Conservation (phyloP, 2,113 vertebrate genomes). For the Odocoileus hemionus region DNA sequence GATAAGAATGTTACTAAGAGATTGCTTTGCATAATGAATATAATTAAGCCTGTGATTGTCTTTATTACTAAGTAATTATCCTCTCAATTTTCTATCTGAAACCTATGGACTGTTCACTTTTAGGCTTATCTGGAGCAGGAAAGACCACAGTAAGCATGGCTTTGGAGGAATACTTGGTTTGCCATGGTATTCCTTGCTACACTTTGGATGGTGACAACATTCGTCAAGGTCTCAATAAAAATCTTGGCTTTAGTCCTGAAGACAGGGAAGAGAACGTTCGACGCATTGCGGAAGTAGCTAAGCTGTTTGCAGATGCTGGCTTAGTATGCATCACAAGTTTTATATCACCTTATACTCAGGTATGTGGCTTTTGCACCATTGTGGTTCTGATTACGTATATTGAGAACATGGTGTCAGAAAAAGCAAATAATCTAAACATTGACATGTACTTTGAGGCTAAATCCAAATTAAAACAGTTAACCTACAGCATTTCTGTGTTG, state of each 20-base stretch:
- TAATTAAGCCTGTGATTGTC: background rate
- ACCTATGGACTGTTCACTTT: background rate
- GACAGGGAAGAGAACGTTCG: constrained; percentile 98
- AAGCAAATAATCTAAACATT: background rate
- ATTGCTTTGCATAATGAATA: background rate
- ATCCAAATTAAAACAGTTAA: background rate
- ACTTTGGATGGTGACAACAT: constrained; percentile 98
- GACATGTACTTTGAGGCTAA: background rate
- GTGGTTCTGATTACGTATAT: background rate
- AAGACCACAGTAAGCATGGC: constrained; percentile 99
- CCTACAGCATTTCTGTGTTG: background rate
- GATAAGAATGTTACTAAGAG: background rate
- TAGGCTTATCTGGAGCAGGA: constrained; percentile 95
- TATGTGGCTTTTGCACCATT: constrained; percentile 69
- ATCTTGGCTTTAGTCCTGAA: constrained; percentile 95
- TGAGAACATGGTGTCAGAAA: background rate
- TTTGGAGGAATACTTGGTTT: constrained; percentile 96
- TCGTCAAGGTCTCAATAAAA: constrained; percentile 97
- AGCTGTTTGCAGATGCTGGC: constrained; percentile 96
- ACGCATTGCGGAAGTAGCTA: constrained; percentile 96
- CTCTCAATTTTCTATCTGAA: background rate
- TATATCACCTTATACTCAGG: constrained; percentile 96
- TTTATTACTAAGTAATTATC: background rate
- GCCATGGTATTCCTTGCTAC: constrained; percentile 97
- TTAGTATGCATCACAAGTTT: constrained; percentile 97